Percentiles rank a stretch among this genome's conserved stretches.
phyloP scores from a whole-genome alignment of 1,140 invertebrate species.

The Mycetomoellerius zeteki region DNA sequence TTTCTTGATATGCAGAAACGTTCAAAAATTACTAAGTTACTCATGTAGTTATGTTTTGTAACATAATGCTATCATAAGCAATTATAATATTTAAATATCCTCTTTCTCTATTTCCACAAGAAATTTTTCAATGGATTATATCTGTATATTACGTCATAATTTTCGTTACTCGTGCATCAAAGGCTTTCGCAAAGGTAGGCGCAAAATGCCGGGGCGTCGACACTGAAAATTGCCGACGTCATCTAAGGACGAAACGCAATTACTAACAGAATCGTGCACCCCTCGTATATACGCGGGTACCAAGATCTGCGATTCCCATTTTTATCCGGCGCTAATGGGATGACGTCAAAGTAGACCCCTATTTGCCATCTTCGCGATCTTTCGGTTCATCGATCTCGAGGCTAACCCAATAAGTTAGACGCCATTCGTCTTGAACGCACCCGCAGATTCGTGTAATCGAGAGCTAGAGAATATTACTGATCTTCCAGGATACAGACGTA shows the following conservation, averaged over 20 bases:
- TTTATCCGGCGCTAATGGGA: constrained; percentile 66
- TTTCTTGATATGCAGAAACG: background rate
- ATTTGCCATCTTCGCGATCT: constrained; percentile 70
- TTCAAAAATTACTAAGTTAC: background rate
- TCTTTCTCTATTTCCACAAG: background rate
- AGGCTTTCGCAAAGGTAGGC: constrained; percentile 41
- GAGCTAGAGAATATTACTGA: constrained; percentile 44
- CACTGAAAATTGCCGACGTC: constrained; percentile 65
- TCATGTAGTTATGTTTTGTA: background rate
- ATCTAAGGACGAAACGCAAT: constrained; percentile 70
- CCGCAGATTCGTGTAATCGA: constrained; percentile 59
- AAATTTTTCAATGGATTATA: constrained; percentile 45
- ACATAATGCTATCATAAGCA: background rate
- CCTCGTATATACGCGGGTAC: constrained; percentile 60
- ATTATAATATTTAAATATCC: background rate
- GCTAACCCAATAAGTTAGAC: constrained; percentile 65
- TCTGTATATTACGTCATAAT: constrained; percentile 45
- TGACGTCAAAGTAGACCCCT: constrained; percentile 73
- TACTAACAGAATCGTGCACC: constrained; percentile 65
- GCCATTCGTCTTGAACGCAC: constrained; percentile 50
- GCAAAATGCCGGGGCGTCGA: constrained; percentile 5
- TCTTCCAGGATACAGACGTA: background rate
- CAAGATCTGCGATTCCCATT: constrained; percentile 69
- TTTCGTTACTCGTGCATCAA: constrained; percentile 39
- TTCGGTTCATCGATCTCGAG: constrained; percentile 69